Evolutionary conservation across 2,113 vertebrate species (phyloP).

Genomic region (Larimichthys crocea): DNA sequence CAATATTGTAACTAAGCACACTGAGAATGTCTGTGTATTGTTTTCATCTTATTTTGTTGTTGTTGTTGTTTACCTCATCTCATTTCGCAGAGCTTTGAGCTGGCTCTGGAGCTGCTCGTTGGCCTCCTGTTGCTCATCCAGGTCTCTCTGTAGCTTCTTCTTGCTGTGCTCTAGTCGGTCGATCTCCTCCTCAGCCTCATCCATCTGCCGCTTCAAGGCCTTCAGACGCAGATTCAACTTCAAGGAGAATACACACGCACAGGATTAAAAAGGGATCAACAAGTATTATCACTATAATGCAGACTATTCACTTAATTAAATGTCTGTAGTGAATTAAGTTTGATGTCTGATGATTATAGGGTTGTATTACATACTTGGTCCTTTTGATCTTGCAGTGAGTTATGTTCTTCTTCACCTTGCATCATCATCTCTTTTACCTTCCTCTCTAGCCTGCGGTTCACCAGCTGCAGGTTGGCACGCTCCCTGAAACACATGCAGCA

Average conservation of each 20-base stretch:
- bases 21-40: not conserved
- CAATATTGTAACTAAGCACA: not conserved
- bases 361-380: constrained; percentile 85
- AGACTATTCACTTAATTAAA: not conserved
- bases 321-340: not conserved
- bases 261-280: constrained; percentile 8
- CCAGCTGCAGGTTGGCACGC: constrained; percentile 90
- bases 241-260: not conserved
- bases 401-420: constrained; percentile 95
- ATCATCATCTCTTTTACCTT: constrained; percentile 96
- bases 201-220: constrained; percentile 96
- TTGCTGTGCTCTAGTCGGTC: constrained; percentile 93
- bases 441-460: constrained; percentile 94
- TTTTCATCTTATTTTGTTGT: not conserved
- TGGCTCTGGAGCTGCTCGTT: constrained; percentile 95
- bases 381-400: constrained; percentile 94
- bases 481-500: constrained; percentile 83
- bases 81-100: constrained; percentile 88
- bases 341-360: not conserved
- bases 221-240: constrained; percentile 96
- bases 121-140: constrained; percentile 93
- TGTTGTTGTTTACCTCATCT: constrained; percentile 86
- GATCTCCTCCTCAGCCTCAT: constrained; percentile 96
- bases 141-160: constrained; percentile 96
- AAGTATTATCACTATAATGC: not conserved